Evolutionary conservation across 2,888 invertebrate species (phyloP), one percentile per base, ranked within the genome.

Genomic region (Netelia fuscicornis): DNA sequence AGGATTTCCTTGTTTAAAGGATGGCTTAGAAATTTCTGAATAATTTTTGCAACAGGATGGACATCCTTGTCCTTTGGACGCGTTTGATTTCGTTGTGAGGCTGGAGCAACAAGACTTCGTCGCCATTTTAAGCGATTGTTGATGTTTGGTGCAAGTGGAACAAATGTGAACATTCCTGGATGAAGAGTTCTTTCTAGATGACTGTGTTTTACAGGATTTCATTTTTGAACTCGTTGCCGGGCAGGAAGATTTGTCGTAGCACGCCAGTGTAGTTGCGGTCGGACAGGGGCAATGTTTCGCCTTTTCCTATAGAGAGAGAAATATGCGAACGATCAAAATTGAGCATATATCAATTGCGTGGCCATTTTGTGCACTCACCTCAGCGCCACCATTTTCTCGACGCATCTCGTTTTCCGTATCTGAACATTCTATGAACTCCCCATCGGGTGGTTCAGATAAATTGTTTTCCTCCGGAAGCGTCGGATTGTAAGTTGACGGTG

Each of bases 161-260:
- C 48, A 48, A 48, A 48, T 58, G 6, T 58, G 58, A 58, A n/a
- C 58, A 10, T 17, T 25, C 72, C 25, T 17, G 3, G n/a, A 20
- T 72, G 65, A n/a, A 54, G 67, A 42, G 11, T 30, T n/a, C 9
- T 25, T 83, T 8, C 70, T 37, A 8, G 74, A 30, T 1, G 62
- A 62, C 2, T 17, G 54, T 0, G 17, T 5, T 64, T 54, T 80
- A 3, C 58, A 37, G 17, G 81, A 52, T 67, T 6, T 37, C 37
- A 37, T 6, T 37, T 20, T 37, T 3, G 48, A 54, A 13, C 76
- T 42, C 65, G 42, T 17, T 17, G 76, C 37, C 56, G 65, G 60
- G 54, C 79, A 80, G 8, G 65, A 70, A 2, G 78, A 44, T 30
- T 84, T 80, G 13, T 86, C 84, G 65, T 72, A 70, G 58, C 86